phyloP scores from a whole-genome alignment of 2,888 invertebrate genomes.

The Odontothrips loti region DNA sequence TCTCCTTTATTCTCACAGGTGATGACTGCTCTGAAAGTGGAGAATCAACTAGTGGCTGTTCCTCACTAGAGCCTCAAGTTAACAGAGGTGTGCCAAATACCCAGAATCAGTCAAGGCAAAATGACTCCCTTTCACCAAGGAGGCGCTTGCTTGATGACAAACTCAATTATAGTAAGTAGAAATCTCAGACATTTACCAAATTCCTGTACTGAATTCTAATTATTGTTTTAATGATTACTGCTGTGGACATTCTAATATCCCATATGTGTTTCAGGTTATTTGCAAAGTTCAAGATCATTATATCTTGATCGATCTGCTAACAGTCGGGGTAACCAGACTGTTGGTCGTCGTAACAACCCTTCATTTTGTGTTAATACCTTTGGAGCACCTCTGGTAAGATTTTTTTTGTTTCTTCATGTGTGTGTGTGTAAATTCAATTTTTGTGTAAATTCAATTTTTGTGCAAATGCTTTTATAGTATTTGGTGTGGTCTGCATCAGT shows the following conservation, averaged over 20 bases:
- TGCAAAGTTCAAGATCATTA: conserved; percentile 32
- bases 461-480: background rate
- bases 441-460: background rate
- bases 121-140: conserved; percentile 22
- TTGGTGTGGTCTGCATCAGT: too few species aligned
- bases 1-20: conserved; percentile 42
- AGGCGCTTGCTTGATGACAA: conserved; percentile 31
- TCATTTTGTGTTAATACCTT: conserved; percentile 8
- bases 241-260: background rate
- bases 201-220: background rate
- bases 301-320: conserved; percentile 29
- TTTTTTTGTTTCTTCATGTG: too few species aligned
- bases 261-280: conserved; percentile 30
- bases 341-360: background rate
- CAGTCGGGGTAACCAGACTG: background rate
- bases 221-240: background rate
- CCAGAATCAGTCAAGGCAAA: conserved; percentile 6
- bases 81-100: conserved; percentile 37
- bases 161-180: conserved; percentile 34
- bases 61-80: conserved; percentile 51
- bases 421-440: background rate
- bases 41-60: conserved; percentile 57
- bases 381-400: background rate
- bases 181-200: background rate
- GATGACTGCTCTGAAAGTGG: conserved; percentile 56